phyloP scores from a whole-genome alignment of 2,113 vertebrate genomes.

The Cavia porcellus region DNA sequence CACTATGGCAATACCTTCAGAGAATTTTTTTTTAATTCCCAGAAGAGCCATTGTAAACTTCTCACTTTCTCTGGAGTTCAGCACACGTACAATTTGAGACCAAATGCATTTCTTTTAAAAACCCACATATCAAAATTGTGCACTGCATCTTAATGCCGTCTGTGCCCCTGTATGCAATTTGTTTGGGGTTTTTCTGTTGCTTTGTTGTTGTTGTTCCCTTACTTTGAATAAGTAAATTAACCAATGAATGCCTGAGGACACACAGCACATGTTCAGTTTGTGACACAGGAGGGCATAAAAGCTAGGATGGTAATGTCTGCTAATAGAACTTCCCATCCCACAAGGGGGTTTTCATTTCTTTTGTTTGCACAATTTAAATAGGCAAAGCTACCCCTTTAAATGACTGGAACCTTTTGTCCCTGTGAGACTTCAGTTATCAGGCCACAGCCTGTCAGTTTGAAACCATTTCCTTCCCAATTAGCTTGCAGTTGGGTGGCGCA shows the following conservation, averaged over 20 bases:
- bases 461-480: conserved; percentile 81
- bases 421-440: conserved; percentile 72
- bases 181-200: conserved; percentile 72
- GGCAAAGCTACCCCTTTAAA: conserved; percentile 80
- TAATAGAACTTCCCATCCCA: conserved; percentile 83
- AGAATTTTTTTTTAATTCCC: conserved; percentile 32
- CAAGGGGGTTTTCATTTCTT: conserved; percentile 79
- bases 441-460: conserved; percentile 71
- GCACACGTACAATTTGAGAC: conserved; percentile 39
- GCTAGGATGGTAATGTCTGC: conserved; percentile 82
- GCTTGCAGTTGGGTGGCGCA: conserved; percentile 73
- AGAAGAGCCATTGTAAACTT: background rate
- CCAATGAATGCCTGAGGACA: conserved; percentile 88
- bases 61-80: conserved; percentile 76
- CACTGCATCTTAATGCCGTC: conserved; percentile 72
- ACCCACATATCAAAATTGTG: conserved; percentile 65
- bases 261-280: conserved; percentile 87
- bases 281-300: conserved; percentile 85
- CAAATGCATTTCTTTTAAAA: conserved; percentile 66
- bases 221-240: conserved; percentile 88
- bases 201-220: conserved; percentile 84
- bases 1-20: background rate
- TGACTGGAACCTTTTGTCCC: conserved; percentile 74
- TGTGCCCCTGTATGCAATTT: conserved; percentile 78
- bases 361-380: conserved; percentile 81